Percentiles rank a stretch among this genome's conserved stretches.
Evolutionary conservation across 2,888 invertebrate genomes (phyloP).

Genomic region (Hedya salicella): DNA sequence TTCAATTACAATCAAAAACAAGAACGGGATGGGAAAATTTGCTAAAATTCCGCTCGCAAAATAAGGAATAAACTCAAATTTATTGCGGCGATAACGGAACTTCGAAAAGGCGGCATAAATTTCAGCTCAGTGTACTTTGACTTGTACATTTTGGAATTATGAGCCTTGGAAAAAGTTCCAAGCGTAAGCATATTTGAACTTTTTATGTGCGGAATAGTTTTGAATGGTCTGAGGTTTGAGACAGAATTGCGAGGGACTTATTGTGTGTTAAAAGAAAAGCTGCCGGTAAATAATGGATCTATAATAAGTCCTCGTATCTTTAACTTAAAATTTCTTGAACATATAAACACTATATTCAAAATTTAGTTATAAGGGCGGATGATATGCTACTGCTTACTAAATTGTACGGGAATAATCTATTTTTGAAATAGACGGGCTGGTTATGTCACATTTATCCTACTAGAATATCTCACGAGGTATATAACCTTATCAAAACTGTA

Average conservation of each 20-base stretch:
- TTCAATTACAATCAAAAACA: conserved; percentile 64
- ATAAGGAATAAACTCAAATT: conserved; percentile 69
- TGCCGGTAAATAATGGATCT: no score
- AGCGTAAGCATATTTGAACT: conserved; percentile 24
- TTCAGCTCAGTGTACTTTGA: conserved; percentile 59
- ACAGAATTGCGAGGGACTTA: conserved; percentile 10
- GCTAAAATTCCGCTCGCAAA: conserved; percentile 56
- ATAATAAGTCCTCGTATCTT: no score
- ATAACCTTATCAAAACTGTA: no score
- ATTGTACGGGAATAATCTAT: no score
- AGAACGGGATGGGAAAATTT: conserved; percentile 56
- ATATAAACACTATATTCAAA: no score
- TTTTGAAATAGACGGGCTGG: no score
- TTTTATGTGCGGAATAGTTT: conserved; percentile 32
- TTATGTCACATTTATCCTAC: no score
- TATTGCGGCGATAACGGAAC: conserved; percentile 75
- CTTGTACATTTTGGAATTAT: conserved; percentile 52
- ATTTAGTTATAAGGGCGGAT: no score
- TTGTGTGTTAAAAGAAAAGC: no score
- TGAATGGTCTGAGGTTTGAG: background rate
- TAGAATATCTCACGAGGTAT: no score
- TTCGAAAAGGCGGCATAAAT: conserved; percentile 76
- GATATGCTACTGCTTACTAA: no score
- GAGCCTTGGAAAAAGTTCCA: conserved; percentile 36
- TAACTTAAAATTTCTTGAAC: no score